These are phyloP conservation scores for Phaonia tiefii DNA, from an alignment of 2,888 invertebrate species.

Conservation along the genomic window DNA sequence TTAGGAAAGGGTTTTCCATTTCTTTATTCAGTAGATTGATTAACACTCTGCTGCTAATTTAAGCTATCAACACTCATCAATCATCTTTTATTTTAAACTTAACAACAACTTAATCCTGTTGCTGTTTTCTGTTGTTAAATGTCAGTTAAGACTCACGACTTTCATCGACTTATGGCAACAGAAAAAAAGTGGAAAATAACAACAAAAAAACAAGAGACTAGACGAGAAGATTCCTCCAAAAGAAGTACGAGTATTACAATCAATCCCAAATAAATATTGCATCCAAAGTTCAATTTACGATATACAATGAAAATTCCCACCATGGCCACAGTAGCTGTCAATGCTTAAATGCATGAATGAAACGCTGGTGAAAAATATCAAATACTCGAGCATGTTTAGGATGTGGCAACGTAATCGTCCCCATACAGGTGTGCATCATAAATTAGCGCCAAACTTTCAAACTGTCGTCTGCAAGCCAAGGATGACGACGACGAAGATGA, in stretches of 20 bases:
- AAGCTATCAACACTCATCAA: background rate
- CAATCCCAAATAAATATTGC: background rate
- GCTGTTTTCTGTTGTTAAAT: conserved; percentile 13
- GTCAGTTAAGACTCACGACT: conserved; percentile 3
- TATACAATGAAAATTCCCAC: conserved; percentile 47
- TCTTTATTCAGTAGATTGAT: background rate
- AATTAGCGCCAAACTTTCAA: conserved; percentile 71
- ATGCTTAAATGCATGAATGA: background rate
- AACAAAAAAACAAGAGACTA: conserved; percentile 2
- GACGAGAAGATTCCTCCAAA: background rate
- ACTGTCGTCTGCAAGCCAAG: background rate
- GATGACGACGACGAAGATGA: conserved; percentile 13
- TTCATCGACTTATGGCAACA: background rate
- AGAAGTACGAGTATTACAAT: background rate
- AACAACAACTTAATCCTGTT: conserved; percentile 20
- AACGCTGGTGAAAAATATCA: conserved; percentile 38
- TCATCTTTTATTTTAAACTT: background rate
- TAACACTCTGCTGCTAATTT: conserved; percentile 5
- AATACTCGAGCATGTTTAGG: conserved; percentile 53
- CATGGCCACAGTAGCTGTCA: conserved; percentile 42
- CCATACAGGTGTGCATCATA: conserved; percentile 76
- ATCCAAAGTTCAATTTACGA: conserved; percentile 16
- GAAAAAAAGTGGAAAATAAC: background rate
- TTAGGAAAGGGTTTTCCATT: background rate
- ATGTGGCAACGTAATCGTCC: conserved; percentile 36